Evolutionary conservation across 2,113 vertebrate genomes (phyloP).

Genomic region (Crocuta crocuta): DNA sequence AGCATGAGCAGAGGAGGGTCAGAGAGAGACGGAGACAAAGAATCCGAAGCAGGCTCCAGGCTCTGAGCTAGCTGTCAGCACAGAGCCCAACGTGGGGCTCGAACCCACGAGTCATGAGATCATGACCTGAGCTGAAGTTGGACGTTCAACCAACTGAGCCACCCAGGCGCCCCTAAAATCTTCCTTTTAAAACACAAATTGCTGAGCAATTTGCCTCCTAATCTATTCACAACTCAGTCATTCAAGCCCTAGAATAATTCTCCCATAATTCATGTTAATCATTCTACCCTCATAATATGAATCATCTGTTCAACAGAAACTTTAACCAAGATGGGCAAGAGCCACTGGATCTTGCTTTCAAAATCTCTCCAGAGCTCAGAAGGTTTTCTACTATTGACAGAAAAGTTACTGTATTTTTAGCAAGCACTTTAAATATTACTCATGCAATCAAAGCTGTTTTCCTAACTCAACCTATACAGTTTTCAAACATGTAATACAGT

Average conservation of each 20-base stretch:
- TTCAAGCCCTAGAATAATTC: constrained; percentile 62
- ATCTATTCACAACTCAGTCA: constrained; percentile 71
- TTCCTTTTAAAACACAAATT: constrained; percentile 16
- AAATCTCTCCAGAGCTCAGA: constrained; percentile 81
- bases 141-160: too few relatives aligned
- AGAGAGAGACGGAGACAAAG: too few relatives aligned
- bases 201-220: constrained; percentile 39
- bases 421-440: constrained; percentile 84
- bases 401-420: constrained; percentile 85
- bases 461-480: constrained; percentile 85
- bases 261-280: constrained; percentile 78
- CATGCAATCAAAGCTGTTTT: constrained; percentile 88
- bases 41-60: too few relatives aligned
- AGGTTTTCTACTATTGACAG: constrained; percentile 81
- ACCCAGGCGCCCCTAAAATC: not conserved
- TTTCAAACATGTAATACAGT: constrained; percentile 86
- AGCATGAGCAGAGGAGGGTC: too few relatives aligned
- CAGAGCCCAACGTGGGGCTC: too few relatives aligned
- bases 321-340: constrained; percentile 72
- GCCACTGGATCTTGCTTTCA: constrained; percentile 82
- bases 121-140: too few relatives aligned
- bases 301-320: constrained; percentile 82
- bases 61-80: too few relatives aligned
- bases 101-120: too few relatives aligned
- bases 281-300: constrained; percentile 54